phyloP scores from a whole-genome alignment of 2,888 invertebrate genomes.

The Macrosoma leucophasiata region DNA sequence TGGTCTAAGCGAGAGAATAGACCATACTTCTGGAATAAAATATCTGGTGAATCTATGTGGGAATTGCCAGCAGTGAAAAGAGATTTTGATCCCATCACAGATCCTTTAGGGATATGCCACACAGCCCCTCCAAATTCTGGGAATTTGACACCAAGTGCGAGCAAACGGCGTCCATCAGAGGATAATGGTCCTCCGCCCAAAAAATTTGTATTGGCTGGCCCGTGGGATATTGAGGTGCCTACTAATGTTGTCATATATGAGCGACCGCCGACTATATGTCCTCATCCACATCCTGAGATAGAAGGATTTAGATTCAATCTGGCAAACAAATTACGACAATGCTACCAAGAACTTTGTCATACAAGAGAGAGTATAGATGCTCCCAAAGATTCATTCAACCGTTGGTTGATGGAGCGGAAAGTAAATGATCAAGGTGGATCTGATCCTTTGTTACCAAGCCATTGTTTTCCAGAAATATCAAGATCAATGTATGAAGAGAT shows the following conservation, averaged over 20 bases:
- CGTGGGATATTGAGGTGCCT: slow-evolving; percentile 95
- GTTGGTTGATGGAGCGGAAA: slow-evolving; percentile 97
- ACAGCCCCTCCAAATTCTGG: slow-evolving; percentile 60
- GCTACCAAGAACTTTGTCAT: slow-evolving; percentile 96
- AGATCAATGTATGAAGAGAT: slow-evolving; percentile 97
- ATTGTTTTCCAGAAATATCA: slow-evolving; percentile 94
- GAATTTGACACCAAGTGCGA: slow-evolving; percentile 72
- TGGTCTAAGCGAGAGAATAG: slow-evolving; percentile 97
- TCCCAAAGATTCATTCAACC: slow-evolving; percentile 96
- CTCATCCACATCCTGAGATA: slow-evolving; percentile 96
- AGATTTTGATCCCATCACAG: slow-evolving; percentile 93
- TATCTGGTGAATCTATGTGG: slow-evolving; percentile 97
- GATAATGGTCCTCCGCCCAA: slow-evolving; percentile 88
- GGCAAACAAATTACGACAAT: slow-evolving; percentile 89
- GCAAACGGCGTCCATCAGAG: slow-evolving; percentile 86
- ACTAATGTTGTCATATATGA: slow-evolving; percentile 95
- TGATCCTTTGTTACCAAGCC: slow-evolving; percentile 93
- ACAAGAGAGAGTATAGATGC: slow-evolving; percentile 95
- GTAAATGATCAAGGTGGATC: slow-evolving; percentile 90
- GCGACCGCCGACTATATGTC: slow-evolving; percentile 86
- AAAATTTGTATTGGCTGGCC: slow-evolving; percentile 91
- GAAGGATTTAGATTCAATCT: slow-evolving; percentile 90
- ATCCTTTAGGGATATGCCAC: slow-evolving; percentile 89
- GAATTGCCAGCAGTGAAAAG: slow-evolving; percentile 91
- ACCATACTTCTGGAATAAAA: slow-evolving; percentile 97